Conservation (phyloP, 2,797 vertebrate species). For the Telmatherina bonti region DNA sequence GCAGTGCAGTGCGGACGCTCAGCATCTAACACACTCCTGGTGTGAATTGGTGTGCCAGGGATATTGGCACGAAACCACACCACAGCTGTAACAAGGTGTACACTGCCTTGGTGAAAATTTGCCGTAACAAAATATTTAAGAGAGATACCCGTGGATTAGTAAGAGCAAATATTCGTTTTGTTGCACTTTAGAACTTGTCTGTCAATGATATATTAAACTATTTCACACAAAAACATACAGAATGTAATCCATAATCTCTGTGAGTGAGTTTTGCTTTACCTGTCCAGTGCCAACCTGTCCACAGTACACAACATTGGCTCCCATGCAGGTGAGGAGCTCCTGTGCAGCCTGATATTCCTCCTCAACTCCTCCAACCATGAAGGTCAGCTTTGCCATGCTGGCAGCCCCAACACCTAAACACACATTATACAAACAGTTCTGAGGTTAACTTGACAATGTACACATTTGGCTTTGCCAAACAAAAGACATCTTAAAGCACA, state of each 20-base stretch:
- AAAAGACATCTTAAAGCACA: constrained; percentile 35
- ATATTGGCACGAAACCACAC: too few species aligned
- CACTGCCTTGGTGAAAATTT: too few species aligned
- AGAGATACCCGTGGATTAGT: not conserved
- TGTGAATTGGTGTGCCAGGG: too few species aligned
- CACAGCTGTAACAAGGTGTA: too few species aligned
- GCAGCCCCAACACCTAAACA: constrained; percentile 92
- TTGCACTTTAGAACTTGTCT: not conserved
- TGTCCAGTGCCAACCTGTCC: constrained; percentile 92
- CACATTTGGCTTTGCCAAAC: constrained; percentile 20
- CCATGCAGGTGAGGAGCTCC: constrained; percentile 94
- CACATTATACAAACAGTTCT: constrained; percentile 36
- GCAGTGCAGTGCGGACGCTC: too few species aligned
- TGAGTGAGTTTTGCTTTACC: constrained; percentile 74
- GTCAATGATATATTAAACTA: not conserved
- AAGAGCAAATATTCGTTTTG: not conserved
- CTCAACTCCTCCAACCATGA: constrained; percentile 95
- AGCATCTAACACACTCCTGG: too few species aligned
- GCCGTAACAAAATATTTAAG: not conserved
- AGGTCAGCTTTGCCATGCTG: constrained; percentile 92
- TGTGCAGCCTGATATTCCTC: constrained; percentile 93
- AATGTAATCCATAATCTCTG: not conserved
- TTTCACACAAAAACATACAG: not conserved
- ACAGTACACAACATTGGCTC: constrained; percentile 92
- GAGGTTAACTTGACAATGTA: not conserved